Evolutionary conservation across 2,797 vertebrate genomes (phyloP), one percentile per base, ranked within the genome.

Genomic region (Danio aesculapii): DNA sequence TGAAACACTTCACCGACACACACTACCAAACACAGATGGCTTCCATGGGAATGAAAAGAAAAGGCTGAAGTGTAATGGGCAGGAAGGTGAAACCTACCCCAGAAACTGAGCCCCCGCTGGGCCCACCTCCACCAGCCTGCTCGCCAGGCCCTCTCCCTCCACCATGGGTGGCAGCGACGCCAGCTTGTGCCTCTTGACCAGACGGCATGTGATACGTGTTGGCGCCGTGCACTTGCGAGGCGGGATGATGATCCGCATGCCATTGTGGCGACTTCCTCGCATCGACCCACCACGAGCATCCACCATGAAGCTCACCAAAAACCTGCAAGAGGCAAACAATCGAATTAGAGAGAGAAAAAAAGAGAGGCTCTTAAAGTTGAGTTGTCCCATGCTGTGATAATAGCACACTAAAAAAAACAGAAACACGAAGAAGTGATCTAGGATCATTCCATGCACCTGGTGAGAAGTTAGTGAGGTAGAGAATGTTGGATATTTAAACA

Each of bases 271-370:
- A 76, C 98, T 99, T 58, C 98, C 98, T 74, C 98, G 91, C 98
- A 99, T 99, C 6, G 98, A 99, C 43, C 98, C 98, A 0, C 98
- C 98, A 0, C 98, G 94, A 0, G 98, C 98, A 5, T 99, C 98
- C 47, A 99, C 98, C 98, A 99, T 99, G 80, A 99, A 99, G 89
- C 98, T 99, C 79, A 99, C 98, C 88, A 99, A 92, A 90, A 99
- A 99, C 90, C 98, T 99, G 94, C n/a, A 0, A 30, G 44, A 47
- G 16, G n/a, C 68, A 53, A 49, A 41, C 13, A 53, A 1, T 3
- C 10, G 72, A 50, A 75, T 58, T 44, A 82, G 49, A 66, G 47
- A 77, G 46, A 77, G 46, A 53, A 59, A 53, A 14, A 43, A 2
- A 82, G 1, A 69, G 50, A 53, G 52, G 12, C 66, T 81, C 41